phyloP scores from a whole-genome alignment of 2,113 vertebrate genomes.

The Natator depressus region DNA sequence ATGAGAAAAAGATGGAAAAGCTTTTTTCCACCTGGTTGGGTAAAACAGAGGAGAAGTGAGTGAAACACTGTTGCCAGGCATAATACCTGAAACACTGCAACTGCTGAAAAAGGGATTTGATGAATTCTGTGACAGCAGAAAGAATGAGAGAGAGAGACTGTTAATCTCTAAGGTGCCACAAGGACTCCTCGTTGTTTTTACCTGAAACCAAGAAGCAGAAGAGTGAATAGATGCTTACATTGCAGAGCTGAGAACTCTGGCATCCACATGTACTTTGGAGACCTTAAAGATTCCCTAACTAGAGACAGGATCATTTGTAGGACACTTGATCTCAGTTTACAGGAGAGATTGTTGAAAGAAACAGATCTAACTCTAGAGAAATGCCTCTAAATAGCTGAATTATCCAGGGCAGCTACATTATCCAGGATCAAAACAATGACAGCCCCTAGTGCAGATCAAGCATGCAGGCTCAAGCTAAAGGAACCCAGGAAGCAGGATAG shows the following conservation, averaged over 20 bases:
- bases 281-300: fast-evolving
- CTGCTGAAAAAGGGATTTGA: background rate
- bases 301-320: background rate
- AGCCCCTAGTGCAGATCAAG: background rate
- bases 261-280: fast-evolving
- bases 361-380: background rate
- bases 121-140: fast-evolving
- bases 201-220: constrained; percentile 19
- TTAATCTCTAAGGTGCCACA: too few relatives aligned
- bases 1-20: fast-evolving
- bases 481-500: background rate
- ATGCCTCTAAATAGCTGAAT: background rate
- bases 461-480: background rate
- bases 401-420: background rate
- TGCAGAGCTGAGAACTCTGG: background rate
- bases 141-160: background rate
- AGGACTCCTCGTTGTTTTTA: background rate
- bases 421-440: background rate
- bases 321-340: fast-evolving
- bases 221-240: background rate
- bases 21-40: background rate
- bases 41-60: background rate
- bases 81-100: background rate
- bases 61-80: background rate
- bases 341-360: background rate